A percentile compares a stretch with the other conserved stretches of the same genome.
phyloP scores from a whole-genome alignment of 2,797 vertebrate genomes.

The Onychomys leucogaster region DNA sequence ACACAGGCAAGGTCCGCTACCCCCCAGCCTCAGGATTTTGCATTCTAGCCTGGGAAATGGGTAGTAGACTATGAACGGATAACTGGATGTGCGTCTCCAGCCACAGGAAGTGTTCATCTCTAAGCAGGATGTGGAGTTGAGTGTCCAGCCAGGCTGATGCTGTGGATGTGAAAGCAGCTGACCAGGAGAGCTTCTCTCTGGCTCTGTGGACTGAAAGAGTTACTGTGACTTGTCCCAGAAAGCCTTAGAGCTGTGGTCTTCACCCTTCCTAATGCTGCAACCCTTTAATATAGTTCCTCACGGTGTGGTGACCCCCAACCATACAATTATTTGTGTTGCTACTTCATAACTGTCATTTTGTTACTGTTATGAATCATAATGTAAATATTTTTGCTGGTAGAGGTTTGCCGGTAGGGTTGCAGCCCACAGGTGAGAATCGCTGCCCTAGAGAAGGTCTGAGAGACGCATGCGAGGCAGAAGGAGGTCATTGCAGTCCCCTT shows the following conservation, averaged over 20 bases:
- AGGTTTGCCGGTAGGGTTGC: background rate
- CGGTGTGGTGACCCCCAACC: too few relatives aligned
- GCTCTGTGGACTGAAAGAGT: background rate
- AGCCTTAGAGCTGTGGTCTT: background rate
- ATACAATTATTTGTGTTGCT: background rate
- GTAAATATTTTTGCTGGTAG: background rate
- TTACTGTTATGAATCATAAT: background rate
- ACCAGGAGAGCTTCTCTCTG: background rate
- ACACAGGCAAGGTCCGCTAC: background rate
- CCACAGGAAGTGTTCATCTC: background rate
- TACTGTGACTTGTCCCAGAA: background rate
- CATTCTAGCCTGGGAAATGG: background rate
- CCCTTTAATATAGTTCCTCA: background rate
- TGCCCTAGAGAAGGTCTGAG: background rate
- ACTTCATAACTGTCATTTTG: background rate
- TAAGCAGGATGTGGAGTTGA: background rate
- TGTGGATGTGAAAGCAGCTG: background rate
- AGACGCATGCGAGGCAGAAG: background rate
- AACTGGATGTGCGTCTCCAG: background rate
- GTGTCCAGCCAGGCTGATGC: background rate
- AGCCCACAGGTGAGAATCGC: background rate
- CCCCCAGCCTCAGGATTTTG: background rate
- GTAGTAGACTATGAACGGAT: background rate
- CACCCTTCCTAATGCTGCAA: background rate
- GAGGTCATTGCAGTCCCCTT: background rate